Evolutionary conservation across 1,140 invertebrate genomes (phyloP), one percentile per base, ranked within the genome.

Genomic region (Scaptomyza montana): DNA sequence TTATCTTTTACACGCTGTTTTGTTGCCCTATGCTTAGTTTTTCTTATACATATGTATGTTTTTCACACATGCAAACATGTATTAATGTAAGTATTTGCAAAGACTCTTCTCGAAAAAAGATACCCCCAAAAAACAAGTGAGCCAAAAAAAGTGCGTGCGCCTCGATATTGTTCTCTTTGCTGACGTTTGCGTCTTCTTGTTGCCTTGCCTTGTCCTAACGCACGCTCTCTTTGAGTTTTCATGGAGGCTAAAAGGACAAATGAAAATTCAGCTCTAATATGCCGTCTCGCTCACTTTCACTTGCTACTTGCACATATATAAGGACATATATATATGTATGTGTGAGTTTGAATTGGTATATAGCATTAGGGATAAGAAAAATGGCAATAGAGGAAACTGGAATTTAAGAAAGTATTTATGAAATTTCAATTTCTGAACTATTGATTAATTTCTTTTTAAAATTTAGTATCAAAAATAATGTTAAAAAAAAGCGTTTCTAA

Each of bases 271-370:
- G 79, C 79, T 75, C 43, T 46, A 28, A 75, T 60, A n/a, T 67
- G 76, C 72, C 43, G 33, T 84, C 80, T 84, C 80, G 60, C 76
- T 84, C 76, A 82, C 80, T 82, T 82, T 82, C 80, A 82, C 80
- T 82, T 84, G 67, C 62, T 53, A 76, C 57, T 57, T 49, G 49
- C 45, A 57, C 53, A 30, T 46, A 55, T 28, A 36, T 12, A 47
- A 36, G 33, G 33, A 36, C 33, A 8, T 36, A 36, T 0, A 33
- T 16, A 50, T 25, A 7, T 51, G 25, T 16, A 25, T 30, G 6
- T 13, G n/a, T 16, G 7, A 13, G 12, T 30, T 28, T 30, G 6
- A 13, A 7, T 25, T 28, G n/a, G 2, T 30, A n/a, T 25, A 30
- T 9, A 12, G 13, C 1, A 4, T 30, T 30, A 30, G 28, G 8